These are phyloP conservation scores for Maylandia zebra DNA, from an alignment of 2,113 vertebrate genomes.

Conservation along the genomic window DNA sequence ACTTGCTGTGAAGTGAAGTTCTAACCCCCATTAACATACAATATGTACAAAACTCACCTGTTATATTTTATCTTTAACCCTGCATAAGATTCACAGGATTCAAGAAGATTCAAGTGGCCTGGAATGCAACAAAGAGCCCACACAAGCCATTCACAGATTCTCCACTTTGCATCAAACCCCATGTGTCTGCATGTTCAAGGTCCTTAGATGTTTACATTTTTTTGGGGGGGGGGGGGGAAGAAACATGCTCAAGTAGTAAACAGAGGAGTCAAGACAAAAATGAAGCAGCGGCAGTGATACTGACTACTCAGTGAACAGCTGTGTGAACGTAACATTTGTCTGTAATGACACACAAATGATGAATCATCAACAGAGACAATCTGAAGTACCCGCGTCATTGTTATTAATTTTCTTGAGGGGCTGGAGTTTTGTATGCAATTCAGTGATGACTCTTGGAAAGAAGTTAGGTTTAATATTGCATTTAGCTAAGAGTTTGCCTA, in stretches of 20 bases:
- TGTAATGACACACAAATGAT: background rate
- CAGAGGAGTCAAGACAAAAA: background rate
- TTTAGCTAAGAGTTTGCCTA: background rate
- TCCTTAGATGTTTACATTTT: background rate
- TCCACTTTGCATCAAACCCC: background rate
- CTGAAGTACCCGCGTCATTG: background rate
- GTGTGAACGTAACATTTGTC: background rate
- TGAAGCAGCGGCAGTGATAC: background rate
- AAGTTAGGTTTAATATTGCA: background rate
- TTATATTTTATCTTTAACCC: background rate
- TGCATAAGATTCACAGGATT: background rate
- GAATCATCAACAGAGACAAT: background rate
- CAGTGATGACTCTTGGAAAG: background rate
- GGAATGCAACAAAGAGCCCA: background rate
- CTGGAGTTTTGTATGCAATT: background rate
- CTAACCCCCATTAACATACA: background rate
- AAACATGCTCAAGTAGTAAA: background rate
- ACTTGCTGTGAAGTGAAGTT: background rate
- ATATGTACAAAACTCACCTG: background rate
- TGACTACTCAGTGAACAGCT: background rate
- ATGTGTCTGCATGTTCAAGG: background rate
- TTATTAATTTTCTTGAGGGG: background rate
- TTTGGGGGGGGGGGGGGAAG: fast-evolving
- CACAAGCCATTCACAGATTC: background rate
- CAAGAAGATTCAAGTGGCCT: background rate